Base-by-base conservation (phyloP, 1,140 invertebrate species). In the Nomia melanderi region DNA sequence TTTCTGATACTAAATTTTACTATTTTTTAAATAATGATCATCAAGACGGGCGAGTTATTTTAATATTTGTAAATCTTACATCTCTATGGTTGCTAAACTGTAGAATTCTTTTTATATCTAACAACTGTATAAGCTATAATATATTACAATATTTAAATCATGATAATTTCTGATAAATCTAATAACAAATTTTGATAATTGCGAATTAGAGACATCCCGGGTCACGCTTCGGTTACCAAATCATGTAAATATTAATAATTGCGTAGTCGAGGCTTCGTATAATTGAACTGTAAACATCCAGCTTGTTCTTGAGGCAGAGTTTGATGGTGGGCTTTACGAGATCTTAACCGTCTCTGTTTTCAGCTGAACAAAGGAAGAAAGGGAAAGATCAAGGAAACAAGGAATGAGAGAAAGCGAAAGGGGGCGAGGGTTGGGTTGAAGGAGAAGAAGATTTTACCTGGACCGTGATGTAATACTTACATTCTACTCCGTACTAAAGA, bases 191-290 rank as follows among this genome's bases (percentile, higher is more conserved):
- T n/a, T n/a, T n/a, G n/a, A n/a, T n/a, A n/a, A n/a, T n/a, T n/a
- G n/a, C 36, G 36, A 39, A 39, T 39, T 11, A 14, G 41, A 44
- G 41, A 44, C n/a, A 50, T 50, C 74, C 71, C 67, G 23, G 29
- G 82, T 76, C 73, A 56, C 57, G 71, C 54, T 86, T 79, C 78
- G 60, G 71, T 81, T 84, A 78, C 79, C 88, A 88, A 89, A 89
- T 89, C 79, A 88, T 88, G 85, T 83, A 88, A 89, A 88, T 88
- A 88, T 82, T 88, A 89, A 89, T 88, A 88, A 88, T 84, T 86
- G 82, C 78, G 82, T 63, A 63, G 77, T 70, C 81, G 82, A 87
- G 82, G 83, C 85, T 82, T 86, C 77, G 80, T 85, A 85, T 89
- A 88, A 89, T 89, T 88, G 87, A 86, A 88, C 88, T 88, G 88